Conservation (phyloP, 2,888 invertebrate genomes). For the Pristionchus japonicus region DNA sequence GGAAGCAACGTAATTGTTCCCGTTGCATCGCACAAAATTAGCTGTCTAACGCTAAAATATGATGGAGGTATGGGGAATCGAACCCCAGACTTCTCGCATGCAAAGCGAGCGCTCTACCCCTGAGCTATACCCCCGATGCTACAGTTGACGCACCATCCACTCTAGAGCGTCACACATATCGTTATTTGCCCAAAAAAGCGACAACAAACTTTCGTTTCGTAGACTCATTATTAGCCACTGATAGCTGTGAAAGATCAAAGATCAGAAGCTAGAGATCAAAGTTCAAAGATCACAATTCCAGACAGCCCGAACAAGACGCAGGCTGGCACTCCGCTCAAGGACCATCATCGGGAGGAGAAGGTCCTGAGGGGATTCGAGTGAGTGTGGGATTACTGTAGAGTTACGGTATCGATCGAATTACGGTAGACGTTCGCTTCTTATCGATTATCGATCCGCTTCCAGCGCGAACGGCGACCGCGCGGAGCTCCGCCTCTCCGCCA, state of each 20-base stretch:
- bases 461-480: neutral
- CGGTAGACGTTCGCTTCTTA: neutral
- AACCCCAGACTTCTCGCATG: conserved; percentile 72
- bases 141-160: too few species aligned
- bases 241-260: too few species aligned
- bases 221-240: too few species aligned
- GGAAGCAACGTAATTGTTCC: too few species aligned
- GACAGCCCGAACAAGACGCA: neutral
- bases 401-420: neutral
- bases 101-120: conserved; percentile 69
- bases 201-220: too few species aligned
- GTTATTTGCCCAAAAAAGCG: too few species aligned
- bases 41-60: too few species aligned
- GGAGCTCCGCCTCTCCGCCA: neutral
- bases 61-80: conserved; percentile 69
- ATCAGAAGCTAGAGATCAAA: neutral
- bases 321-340: neutral
- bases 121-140: too few species aligned
- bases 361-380: neutral
- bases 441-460: neutral
- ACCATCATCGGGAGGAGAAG: neutral
- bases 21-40: too few species aligned
- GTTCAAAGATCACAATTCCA: neutral
- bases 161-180: too few species aligned
- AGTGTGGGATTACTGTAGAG: too few species aligned